Evolutionary conservation across 2,888 invertebrate genomes (phyloP), one percentile per base, ranked within the genome.

Genomic region (Himalopsyche japonica): DNA sequence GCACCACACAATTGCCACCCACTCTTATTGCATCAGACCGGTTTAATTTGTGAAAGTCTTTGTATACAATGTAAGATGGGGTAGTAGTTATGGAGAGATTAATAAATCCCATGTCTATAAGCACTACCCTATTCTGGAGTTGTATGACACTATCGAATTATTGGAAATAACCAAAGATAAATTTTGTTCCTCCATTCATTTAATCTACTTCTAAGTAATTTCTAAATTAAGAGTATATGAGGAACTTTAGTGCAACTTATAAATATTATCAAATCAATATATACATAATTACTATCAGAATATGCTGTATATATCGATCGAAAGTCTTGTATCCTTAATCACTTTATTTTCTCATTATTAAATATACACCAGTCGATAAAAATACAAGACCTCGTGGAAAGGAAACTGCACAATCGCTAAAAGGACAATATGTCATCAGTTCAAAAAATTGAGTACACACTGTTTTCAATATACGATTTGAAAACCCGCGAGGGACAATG

Each of bases 241-340:
- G 86, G 86, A 86, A 86, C 86, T 86, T 86, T 84, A 85, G 86
- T 86, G 86, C 86, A 86, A 79, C 86, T 86, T 86, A 86, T 80
- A 83, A 86, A 84, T 81, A 70, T 81, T 64, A 81, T 77, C 57
- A 76, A 76, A 76, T 76, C 76, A 76, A 34, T 76, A 76, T 76
- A 27, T 34, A 76, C 76, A 76, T 30, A 20, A 20, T 57, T 57
- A 57, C 57, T 24, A 57, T 57, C 57, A 57, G 57, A 57, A 57
- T 57, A 20, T 57, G 6, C 20, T 57, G 57, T 57, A 57, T 57
- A 57, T 24, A 57, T 57, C 57, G 24, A 57, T 24, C 57, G 57
- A 20, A 24, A 57, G 57, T 24, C 57, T 57, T 57, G 57, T 57
- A 57, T 57, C 20, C 57, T 57, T 57, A n/a, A 57, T 57, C 57